Percentiles rank a stretch among this genome's conserved stretches.
Conservation (phyloP, 2,113 vertebrate species). For the Ploceus nigricollis region DNA sequence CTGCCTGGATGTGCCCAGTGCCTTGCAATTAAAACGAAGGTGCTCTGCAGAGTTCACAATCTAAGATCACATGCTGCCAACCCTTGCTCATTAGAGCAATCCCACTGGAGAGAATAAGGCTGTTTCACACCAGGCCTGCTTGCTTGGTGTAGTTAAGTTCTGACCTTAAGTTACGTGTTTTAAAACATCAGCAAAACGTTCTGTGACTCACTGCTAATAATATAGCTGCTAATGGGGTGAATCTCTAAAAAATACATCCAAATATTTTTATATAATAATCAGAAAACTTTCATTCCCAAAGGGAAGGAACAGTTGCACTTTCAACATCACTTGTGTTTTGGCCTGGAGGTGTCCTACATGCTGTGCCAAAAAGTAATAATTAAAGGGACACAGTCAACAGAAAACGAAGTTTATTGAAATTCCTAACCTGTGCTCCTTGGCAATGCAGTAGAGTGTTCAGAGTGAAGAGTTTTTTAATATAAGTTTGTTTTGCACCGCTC, state of each 20-base stretch:
- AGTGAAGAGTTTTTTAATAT: not conserved
- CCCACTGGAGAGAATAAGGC: not conserved
- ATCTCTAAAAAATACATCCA: not conserved
- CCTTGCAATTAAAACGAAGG: conserved; percentile 39
- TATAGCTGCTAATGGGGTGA: not conserved
- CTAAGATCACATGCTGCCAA: not conserved
- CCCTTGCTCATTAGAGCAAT: conserved; percentile 20
- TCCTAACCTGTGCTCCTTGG: conserved; percentile 11
- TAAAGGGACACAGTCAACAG: not conserved
- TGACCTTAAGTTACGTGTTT: not conserved
- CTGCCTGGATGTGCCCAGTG: not conserved
- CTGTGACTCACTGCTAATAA: conserved; percentile 9
- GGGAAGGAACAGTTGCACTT: conserved; percentile 6
- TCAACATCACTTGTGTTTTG: conserved; percentile 16
- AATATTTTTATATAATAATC: conserved; percentile 9
- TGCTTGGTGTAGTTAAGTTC: not conserved
- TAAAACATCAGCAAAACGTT: conserved; percentile 4
- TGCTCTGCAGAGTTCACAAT: not conserved
- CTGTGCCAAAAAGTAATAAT: conserved; percentile 16
- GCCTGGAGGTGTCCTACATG: not conserved
- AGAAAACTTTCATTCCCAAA: conserved; percentile 21
- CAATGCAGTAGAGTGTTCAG: not conserved
- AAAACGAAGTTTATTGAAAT: not conserved
- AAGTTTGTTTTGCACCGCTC: not conserved
- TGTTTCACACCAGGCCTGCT: not conserved